Percentiles rank a stretch among this genome's conserved stretches.
phyloP scores from a whole-genome alignment of 2,113 vertebrate species.

The Bungarus multicinctus region DNA sequence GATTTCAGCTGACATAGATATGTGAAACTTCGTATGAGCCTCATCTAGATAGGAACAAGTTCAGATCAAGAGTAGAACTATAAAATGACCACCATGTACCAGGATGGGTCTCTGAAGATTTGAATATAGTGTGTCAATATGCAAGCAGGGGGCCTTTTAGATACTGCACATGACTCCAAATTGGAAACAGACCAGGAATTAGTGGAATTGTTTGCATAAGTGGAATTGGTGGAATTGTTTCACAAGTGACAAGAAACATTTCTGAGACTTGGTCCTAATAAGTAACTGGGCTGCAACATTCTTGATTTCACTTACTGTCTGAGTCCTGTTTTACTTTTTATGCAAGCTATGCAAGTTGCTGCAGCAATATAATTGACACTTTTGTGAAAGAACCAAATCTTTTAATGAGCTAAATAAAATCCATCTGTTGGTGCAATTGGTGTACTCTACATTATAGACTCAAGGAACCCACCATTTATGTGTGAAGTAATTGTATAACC shows the following conservation, averaged over 20 bases:
- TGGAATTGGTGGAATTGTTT: background rate
- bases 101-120: background rate
- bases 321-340: background rate
- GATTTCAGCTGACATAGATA: background rate
- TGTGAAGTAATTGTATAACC: background rate
- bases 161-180: background rate
- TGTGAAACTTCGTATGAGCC: background rate
- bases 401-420: background rate
- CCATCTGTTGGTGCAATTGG: too few relatives aligned
- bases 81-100: background rate
- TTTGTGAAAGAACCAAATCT: background rate
- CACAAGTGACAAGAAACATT: background rate
- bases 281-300: background rate
- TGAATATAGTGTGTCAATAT: background rate
- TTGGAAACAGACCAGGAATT: background rate
- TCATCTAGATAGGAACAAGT: background rate
- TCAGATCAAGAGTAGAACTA: background rate
- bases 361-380: background rate
- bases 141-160: background rate
- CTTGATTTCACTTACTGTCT: background rate
- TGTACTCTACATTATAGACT: background rate
- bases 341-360: background rate
- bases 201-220: background rate
- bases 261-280: background rate
- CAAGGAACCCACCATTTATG: background rate